Evolutionary conservation across 2,797 vertebrate species (phyloP).

Genomic region (Oreortyx pictus): DNA sequence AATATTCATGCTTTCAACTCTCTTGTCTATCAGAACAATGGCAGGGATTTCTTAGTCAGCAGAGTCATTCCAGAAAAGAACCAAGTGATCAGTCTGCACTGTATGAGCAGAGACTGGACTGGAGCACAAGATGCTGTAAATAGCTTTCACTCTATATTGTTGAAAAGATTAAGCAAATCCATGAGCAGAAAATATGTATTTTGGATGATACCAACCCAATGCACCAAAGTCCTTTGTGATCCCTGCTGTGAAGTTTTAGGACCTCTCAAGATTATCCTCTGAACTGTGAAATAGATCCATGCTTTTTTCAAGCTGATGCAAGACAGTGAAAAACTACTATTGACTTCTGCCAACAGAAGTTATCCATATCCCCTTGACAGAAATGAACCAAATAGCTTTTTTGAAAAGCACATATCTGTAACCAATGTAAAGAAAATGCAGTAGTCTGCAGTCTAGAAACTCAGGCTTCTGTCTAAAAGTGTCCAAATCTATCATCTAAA

Average conservation of each 20-base stretch:
- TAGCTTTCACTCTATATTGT: not conserved
- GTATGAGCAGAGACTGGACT: not conserved
- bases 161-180: conserved; percentile 57
- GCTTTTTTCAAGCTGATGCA: not conserved
- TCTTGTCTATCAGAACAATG: not conserved
- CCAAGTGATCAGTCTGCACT: not conserved
- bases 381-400: not conserved
- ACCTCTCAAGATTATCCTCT: conserved; percentile 3
- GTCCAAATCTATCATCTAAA: not conserved
- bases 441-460: not conserved
- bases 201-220: not conserved
- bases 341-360: conserved; percentile 26
- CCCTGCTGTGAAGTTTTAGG: conserved; percentile 20
- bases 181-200: conserved; percentile 38
- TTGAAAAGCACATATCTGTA: not conserved
- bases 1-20: not conserved
- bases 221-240: conserved; percentile 2
- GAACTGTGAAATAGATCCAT: conserved; percentile 19
- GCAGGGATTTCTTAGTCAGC: not conserved
- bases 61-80: not conserved
- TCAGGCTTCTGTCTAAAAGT: not conserved
- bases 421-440: not conserved
- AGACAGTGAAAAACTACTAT: not conserved
- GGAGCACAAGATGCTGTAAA: conserved; percentile 10
- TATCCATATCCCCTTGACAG: not conserved